Percentiles rank a stretch among this genome's conserved stretches.
Conservation (phyloP, 2,888 invertebrate genomes). For the Dryocosmus kuriphilus region DNA sequence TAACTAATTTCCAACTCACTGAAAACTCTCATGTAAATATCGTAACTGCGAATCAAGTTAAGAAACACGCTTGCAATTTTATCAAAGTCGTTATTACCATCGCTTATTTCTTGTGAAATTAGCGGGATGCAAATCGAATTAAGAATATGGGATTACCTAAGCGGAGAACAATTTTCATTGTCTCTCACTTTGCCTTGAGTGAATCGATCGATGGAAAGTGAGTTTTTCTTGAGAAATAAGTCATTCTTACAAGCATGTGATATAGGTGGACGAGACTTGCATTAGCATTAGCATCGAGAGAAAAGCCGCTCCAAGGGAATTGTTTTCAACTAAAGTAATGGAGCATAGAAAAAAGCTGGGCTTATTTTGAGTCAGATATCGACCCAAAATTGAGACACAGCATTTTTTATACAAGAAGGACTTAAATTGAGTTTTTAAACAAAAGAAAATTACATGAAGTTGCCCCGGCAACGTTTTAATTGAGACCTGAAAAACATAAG, state of each 20-base stretch:
- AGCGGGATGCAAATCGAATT: constrained; percentile 13
- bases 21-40: constrained; percentile 34
- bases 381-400: too few species aligned
- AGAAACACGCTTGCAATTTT: constrained; percentile 27
- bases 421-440: too few species aligned
- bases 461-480: too few species aligned
- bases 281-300: not conserved
- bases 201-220: not conserved
- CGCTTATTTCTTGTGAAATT: constrained; percentile 27
- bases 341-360: too few species aligned
- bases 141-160: constrained; percentile 27
- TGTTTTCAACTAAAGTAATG: constrained; percentile 15
- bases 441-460: too few species aligned
- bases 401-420: too few species aligned
- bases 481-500: too few species aligned
- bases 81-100: constrained; percentile 25
- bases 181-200: not conserved
- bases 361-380: too few species aligned
- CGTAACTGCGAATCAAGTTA: constrained; percentile 21
- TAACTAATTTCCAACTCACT: constrained; percentile 36
- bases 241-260: not conserved
- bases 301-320: not conserved
- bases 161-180: constrained; percentile 25
- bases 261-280: not conserved
- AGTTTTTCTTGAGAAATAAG: not conserved